Evolutionary conservation across 1,140 invertebrate genomes (phyloP), one percentile per base, ranked within the genome.

Genomic region (Laodelphax striatellus): DNA sequence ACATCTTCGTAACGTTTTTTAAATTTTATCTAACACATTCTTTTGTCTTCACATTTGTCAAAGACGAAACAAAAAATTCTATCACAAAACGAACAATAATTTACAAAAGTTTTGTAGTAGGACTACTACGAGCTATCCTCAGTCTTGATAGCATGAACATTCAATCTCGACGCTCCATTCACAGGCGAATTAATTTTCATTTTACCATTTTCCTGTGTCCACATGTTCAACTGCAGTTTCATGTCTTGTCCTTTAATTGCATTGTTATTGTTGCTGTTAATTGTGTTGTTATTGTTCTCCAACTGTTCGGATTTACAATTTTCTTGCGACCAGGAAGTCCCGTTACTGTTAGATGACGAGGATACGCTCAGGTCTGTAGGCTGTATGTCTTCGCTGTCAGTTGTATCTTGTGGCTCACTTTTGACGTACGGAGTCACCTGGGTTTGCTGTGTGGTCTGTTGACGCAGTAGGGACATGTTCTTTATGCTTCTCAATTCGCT

Each of bases 401-500:
- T 1, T 6, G 42, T 10, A 9, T 64, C 61, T 16, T 38, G 34
- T 9, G 28, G 41, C 14, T 43, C 17, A 21, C 11, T 17, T 22
- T 58, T 42, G 17, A 44, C 17, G 3, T 31, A 31, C 10, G 9
- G 58, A 10, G 57, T 43, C 17, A 55, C 60, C 14, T 52, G 63
- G 24, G 59, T 59, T 14, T 62, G 60, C 11, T 53, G 53, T 11
- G 17, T 54, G 83, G 87, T 87, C 71, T 91, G 87, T 72, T 93
- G 88, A n/a, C 90, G 79, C 60, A 94, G 72, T 58, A 92, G 73
- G 3, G 90, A 92, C 64, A 94, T 94, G 71, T 93, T 93, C 72
- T 94, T 94, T 52, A 94, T 93, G 70, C 90, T 93, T 69, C 93
- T 93, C 63, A 94, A 72, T 75, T 94, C 91, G 31, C 87, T 88